Percentiles rank a stretch among this genome's conserved stretches.
phyloP scores from a whole-genome alignment of 2,113 vertebrate species.

The Oryctolagus cuniculus region DNA sequence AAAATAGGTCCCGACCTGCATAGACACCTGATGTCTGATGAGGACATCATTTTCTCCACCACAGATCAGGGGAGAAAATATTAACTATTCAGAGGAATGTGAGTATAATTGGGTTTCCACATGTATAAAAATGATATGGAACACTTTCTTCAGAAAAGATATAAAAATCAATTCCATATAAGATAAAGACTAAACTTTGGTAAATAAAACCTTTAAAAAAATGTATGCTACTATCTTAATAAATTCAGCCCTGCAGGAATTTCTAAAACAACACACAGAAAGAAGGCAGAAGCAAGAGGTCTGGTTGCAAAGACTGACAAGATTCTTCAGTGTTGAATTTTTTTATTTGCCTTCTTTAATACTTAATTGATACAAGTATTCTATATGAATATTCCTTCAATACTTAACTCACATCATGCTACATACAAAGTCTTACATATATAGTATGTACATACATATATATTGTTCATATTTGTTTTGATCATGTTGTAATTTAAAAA shows the following conservation, averaged over 20 bases:
- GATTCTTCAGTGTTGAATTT: background rate
- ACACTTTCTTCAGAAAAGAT: background rate
- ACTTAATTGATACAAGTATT: background rate
- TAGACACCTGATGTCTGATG: background rate
- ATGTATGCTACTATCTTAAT: background rate
- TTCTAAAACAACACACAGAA: background rate
- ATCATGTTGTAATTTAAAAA: constrained; percentile 29
- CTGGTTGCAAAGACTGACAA: background rate
- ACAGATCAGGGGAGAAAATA: background rate
- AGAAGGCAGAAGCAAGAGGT: background rate
- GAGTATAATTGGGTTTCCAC: background rate
- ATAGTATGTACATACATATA: background rate
- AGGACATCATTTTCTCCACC: background rate
- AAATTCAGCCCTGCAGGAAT: background rate
- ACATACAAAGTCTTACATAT: background rate
- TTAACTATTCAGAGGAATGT: background rate
- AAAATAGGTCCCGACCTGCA: background rate
- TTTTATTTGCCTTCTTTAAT: background rate
- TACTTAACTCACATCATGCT: background rate
- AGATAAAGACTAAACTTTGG: background rate
- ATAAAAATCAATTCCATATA: background rate
- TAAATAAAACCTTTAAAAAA: background rate
- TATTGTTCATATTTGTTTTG: background rate
- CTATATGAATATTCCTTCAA: background rate
- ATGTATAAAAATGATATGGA: background rate